Percentiles rank a stretch among this genome's conserved stretches.
These are phyloP conservation scores for Neogale vison DNA, from an alignment of 2,113 vertebrate genomes.

Conservation along the genomic window DNA sequence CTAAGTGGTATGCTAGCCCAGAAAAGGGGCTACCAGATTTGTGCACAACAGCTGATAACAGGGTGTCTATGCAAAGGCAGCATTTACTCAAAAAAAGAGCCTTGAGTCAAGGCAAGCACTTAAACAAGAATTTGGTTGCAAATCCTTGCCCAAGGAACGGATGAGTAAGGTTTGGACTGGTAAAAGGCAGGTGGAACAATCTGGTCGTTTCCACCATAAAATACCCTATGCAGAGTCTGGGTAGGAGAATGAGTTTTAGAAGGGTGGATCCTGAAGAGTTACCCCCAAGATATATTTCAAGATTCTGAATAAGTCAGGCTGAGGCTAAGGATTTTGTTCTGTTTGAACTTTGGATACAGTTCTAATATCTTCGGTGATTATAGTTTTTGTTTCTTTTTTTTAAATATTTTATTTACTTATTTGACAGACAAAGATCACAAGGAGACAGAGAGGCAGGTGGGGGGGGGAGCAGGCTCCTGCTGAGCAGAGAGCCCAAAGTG, in stretches of 20 bases:
- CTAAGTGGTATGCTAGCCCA: slow-evolving; percentile 42
- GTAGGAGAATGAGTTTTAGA: background rate
- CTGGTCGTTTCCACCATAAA: background rate
- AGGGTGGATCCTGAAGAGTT: background rate
- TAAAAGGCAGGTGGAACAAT: background rate
- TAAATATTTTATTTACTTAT: no score
- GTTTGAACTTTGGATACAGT: background rate
- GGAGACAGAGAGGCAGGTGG: no score
- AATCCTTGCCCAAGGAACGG: background rate
- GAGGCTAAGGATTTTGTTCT: background rate
- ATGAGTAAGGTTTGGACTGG: background rate
- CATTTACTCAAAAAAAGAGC: background rate
- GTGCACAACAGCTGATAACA: slow-evolving; percentile 56
- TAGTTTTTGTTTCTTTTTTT: slow-evolving; percentile 3
- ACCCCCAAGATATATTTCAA: background rate
- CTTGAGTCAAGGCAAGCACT: slow-evolving; percentile 15
- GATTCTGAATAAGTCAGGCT: background rate
- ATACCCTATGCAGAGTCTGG: background rate
- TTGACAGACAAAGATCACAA: no score
- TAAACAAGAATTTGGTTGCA: slow-evolving; percentile 13
- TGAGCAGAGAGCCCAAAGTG: no score
- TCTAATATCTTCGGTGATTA: background rate
- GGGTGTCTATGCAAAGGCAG: slow-evolving; percentile 22
- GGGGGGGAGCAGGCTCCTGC: no score
- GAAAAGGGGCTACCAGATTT: slow-evolving; percentile 21